These are phyloP conservation scores for Paracyclopina nana DNA, from an alignment of 1,140 invertebrate species.

Conservation along the genomic window DNA sequence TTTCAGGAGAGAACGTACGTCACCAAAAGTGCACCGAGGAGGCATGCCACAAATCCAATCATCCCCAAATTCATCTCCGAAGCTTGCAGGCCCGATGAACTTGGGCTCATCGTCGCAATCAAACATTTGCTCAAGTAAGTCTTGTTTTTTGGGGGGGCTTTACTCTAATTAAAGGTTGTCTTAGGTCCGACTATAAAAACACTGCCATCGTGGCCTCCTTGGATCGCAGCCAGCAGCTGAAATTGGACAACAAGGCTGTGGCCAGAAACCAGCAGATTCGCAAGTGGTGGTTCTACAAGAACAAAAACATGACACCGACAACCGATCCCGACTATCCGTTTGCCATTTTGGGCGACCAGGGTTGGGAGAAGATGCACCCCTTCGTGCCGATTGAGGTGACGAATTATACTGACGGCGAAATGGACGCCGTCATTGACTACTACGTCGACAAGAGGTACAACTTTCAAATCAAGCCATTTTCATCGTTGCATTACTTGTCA, in stretches of 20 bases:
- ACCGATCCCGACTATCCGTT: not conserved
- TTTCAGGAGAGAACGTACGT: not conserved
- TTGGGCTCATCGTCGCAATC: not conserved
- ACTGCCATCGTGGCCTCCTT: no score
- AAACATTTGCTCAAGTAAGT: not conserved
- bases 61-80: not conserved
- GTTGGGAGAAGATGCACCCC: constrained; percentile 1
- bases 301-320: not conserved
- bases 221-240: no score
- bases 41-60: not conserved
- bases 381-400: constrained; percentile 2
- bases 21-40: constrained; percentile 1
- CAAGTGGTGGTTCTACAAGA: not conserved
- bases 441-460: not conserved
- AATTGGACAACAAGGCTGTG: not conserved
- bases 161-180: no score
- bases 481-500: no score
- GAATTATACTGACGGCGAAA: not conserved
- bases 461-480: no score
- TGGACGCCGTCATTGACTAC: constrained; percentile 2
- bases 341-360: not conserved
- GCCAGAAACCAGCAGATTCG: not conserved
- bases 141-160: no score
- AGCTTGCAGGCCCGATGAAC: not conserved
- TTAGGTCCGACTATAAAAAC: no score